Evolutionary conservation across 2,888 invertebrate genomes (phyloP).

Genomic region (Ophraella communa): DNA sequence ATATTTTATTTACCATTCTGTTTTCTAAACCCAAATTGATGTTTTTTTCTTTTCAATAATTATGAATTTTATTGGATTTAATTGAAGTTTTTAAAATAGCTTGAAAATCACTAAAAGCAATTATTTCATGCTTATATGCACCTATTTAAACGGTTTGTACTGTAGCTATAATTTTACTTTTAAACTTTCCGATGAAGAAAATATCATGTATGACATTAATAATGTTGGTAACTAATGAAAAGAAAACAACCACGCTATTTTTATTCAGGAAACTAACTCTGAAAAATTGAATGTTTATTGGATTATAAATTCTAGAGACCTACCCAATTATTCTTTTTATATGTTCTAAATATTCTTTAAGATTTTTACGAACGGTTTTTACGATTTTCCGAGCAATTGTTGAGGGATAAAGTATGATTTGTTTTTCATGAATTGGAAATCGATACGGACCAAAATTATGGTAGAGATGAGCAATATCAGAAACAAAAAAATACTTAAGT

Average conservation of each 20-base stretch:
- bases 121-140: too few species aligned
- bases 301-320: not conserved
- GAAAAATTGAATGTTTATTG: not conserved
- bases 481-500: not conserved
- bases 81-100: too few species aligned
- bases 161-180: too few species aligned
- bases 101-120: too few species aligned
- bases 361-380: not conserved
- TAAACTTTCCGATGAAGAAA: not conserved
- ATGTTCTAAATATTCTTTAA: not conserved
- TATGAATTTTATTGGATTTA: too few species aligned
- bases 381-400: not conserved
- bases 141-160: too few species aligned
- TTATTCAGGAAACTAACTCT: not conserved
- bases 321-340: not conserved
- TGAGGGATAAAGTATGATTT: not conserved
- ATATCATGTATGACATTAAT: not conserved
- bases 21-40: too few species aligned
- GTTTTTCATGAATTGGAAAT: not conserved
- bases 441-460: not conserved
- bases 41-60: too few species aligned
- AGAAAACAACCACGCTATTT: not conserved
- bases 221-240: not conserved
- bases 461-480: not conserved
- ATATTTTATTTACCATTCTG: too few species aligned